Evolutionary conservation across 2,888 invertebrate species (phyloP), one percentile per base, ranked within the genome.

Genomic region (Anthrax anthrax): DNA sequence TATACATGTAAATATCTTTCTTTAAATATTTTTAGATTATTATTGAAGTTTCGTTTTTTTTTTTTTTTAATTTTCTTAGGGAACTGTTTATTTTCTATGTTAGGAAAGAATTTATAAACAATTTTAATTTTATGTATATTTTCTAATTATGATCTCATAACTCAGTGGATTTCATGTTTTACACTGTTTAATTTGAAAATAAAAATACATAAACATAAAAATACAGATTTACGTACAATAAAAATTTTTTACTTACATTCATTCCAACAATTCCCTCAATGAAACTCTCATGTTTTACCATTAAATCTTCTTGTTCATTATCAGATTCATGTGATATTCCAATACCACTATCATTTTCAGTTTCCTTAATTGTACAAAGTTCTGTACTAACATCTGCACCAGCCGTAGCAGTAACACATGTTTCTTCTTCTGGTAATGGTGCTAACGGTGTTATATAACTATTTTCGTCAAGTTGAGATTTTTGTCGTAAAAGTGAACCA

Each of bases 231-330:
- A n/a, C n/a, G n/a, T n/a, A n/a, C n/a, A n/a, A n/a, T n/a, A n/a
- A n/a, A n/a, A n/a, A n/a, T n/a, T n/a, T n/a, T 23, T 4, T 23
- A 81, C 84, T 82, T 69, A 86, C 85, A 64, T 85, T 85, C 76
- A 80, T 80, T 38, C 80, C 83, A 50, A 80, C 71, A 16, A 80
- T 76, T 55, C 75, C 74, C 16, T 73, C 73, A 55, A 80, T 74
- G 47, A 81, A 72, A 50, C 79, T 54, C 42, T 62, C 59, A 18
- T 58, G 57, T 37, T 58, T 52, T 17, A 45, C 76, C 50, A 74
- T 67, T 55, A 76, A 74, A 49, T 78, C 77, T 71, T 81, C 81
- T 1, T 73, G 70, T 57, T 82, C 82, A 1, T 78, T 78, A 58
- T 82, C 81, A 3, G 75, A 74, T 53, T 78, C 78, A 10, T 49